Percentiles rank a stretch among this genome's conserved stretches.
These are phyloP conservation scores for Plutomurus gul DNA, from an alignment of 1,140 invertebrate genomes.

Conservation along the genomic window DNA sequence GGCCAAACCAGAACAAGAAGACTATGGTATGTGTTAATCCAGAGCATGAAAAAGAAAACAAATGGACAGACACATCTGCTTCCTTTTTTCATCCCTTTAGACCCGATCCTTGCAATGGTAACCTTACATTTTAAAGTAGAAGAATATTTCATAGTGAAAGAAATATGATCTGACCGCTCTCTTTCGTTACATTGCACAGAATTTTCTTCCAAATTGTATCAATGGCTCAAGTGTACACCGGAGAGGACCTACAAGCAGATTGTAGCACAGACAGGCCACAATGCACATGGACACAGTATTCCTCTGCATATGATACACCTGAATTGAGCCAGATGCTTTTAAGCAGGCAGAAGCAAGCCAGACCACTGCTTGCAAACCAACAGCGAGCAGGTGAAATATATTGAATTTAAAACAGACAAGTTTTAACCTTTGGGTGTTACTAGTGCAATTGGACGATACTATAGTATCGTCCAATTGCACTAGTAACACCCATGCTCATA, in stretches of 20 bases:
- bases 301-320: too few species aligned
- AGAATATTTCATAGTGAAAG: too few species aligned
- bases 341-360: not conserved
- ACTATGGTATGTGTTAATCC: not conserved
- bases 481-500: too few species aligned
- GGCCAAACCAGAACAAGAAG: too few species aligned
- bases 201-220: too few species aligned
- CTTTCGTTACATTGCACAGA: too few species aligned
- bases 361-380: not conserved
- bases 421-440: slow-evolving; percentile 20
- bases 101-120: not conserved
- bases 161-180: too few species aligned
- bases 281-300: not conserved
- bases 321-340: not conserved
- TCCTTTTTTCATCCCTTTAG: not conserved
- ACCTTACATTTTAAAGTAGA: not conserved
- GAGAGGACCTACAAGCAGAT: not conserved
- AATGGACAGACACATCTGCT: not conserved
- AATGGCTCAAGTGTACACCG: too few species aligned
- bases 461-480: not conserved
- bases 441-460: not conserved
- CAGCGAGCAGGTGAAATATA: not conserved
- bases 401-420: not conserved
- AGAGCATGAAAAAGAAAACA: not conserved
- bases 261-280: not conserved